phyloP scores from a whole-genome alignment of 2,113 vertebrate species.

The Pterocles orientalis region DNA sequence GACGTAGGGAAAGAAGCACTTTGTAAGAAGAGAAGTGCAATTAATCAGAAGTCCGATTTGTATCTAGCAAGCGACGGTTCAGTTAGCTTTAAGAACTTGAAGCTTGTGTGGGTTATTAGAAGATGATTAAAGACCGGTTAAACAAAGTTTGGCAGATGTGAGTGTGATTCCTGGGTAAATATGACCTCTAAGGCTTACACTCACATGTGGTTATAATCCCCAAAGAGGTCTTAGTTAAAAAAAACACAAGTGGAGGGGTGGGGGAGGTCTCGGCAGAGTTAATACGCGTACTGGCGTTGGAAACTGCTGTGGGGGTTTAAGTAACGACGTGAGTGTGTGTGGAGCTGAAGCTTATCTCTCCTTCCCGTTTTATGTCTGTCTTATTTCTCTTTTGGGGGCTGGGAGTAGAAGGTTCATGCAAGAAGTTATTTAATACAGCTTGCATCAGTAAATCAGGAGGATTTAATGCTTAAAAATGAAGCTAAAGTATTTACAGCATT shows the following conservation, averaged over 20 bases:
- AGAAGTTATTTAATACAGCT: not conserved
- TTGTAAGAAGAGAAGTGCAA: not conserved
- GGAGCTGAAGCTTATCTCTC: not conserved
- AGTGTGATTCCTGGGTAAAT: slow-evolving; percentile 56
- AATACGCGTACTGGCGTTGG: not conserved
- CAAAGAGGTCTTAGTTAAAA: not conserved
- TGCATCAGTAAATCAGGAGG: not conserved
- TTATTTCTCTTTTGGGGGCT: not conserved
- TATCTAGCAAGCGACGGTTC: not conserved
- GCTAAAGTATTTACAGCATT: not conserved
- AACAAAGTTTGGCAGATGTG: slow-evolving; percentile 59
- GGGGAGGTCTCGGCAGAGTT: not conserved
- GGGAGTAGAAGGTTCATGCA: not conserved
- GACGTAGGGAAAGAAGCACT: not conserved
- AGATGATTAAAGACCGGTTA: slow-evolving; percentile 33
- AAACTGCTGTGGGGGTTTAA: not conserved
- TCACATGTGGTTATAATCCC: slow-evolving; percentile 39
- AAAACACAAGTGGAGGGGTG: not conserved
- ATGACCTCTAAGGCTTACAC: slow-evolving; percentile 24
- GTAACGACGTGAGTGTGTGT: not conserved
- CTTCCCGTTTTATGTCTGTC: not conserved
- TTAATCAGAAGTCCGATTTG: slow-evolving; percentile 6
- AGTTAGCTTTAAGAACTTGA: not conserved
- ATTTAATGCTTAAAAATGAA: not conserved
- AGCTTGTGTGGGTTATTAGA: slow-evolving; percentile 14